A percentile compares a stretch with the other conserved stretches of the same genome.
These are phyloP conservation scores for Drosophila paranaensis DNA, from an alignment of 2,888 invertebrate genomes.

Conservation along the genomic window DNA sequence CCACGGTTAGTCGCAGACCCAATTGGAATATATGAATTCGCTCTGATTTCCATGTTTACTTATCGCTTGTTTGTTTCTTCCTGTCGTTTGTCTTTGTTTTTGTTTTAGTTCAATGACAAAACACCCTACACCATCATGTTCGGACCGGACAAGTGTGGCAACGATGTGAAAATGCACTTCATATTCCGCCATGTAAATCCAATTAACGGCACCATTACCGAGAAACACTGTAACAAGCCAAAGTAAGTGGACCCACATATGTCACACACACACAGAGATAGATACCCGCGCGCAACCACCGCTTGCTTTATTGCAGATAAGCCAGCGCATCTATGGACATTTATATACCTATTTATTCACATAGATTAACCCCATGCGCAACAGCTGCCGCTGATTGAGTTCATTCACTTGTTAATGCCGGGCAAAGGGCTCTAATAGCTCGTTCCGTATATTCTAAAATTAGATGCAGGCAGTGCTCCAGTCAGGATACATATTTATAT, in stretches of 20 bases:
- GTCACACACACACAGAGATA: not conserved
- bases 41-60: constrained; percentile 9
- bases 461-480: not conserved
- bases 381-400: constrained; percentile 40
- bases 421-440: not conserved
- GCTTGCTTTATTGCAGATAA: constrained; percentile 29
- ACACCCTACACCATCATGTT: constrained; percentile 99
- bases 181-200: constrained; percentile 99
- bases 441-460: not conserved
- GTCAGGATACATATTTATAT: not conserved
- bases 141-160: constrained; percentile 99
- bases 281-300: constrained; percentile 8
- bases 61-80: constrained; percentile 9
- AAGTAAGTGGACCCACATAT: constrained; percentile 85
- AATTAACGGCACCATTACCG: constrained; percentile 93
- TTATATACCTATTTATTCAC: constrained; percentile 19
- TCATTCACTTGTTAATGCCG: constrained; percentile 38
- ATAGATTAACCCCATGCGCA: constrained; percentile 44
- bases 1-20: constrained; percentile 84
- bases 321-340: constrained; percentile 28
- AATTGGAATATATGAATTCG: constrained; percentile 8
- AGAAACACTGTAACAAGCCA: constrained; percentile 98
- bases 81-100: constrained; percentile 13
- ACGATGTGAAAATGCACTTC: constrained; percentile 95
- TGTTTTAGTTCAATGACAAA: constrained; percentile 92